phyloP scores from a whole-genome alignment of 2,888 invertebrate genomes.

The Sinodicranocentrus sp. region DNA sequence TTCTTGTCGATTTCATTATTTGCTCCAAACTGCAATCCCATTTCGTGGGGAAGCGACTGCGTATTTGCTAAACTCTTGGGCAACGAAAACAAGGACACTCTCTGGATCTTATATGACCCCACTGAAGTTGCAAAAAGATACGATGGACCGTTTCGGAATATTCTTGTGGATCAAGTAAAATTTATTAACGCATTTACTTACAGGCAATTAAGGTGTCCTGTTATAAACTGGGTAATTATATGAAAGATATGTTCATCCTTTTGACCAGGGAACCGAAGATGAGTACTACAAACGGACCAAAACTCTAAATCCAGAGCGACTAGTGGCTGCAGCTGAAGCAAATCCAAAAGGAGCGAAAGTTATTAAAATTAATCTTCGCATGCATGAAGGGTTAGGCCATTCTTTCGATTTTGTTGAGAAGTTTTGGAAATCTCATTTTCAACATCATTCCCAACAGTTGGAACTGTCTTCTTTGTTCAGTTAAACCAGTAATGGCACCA shows the following conservation, averaged over 20 bases:
- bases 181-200: too few relatives aligned
- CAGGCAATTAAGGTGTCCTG: too few relatives aligned
- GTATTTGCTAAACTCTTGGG: constrained; percentile 91
- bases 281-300: constrained; percentile 78
- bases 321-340: constrained; percentile 56
- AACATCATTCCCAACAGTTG: constrained; percentile 60
- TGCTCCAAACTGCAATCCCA: constrained; percentile 95
- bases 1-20: constrained; percentile 88
- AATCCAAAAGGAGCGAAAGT: constrained; percentile 66
- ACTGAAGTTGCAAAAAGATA: constrained; percentile 89
- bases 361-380: constrained; percentile 53
- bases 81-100: constrained; percentile 28
- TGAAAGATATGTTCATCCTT: too few relatives aligned
- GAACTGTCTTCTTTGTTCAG: constrained; percentile 39
- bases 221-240: too few relatives aligned
- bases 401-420: constrained; percentile 60
- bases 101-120: constrained; percentile 93
- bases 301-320: constrained; percentile 58
- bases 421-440: constrained; percentile 64
- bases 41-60: constrained; percentile 89
- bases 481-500: too few relatives aligned
- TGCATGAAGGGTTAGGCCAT: constrained; percentile 56
- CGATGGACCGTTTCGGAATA: constrained; percentile 88
- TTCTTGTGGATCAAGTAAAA: constrained; percentile 81
- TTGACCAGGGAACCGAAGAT: constrained; percentile 87